These are phyloP conservation scores for Pelecanus crispus DNA, from an alignment of 2,113 vertebrate species.

Conservation along the genomic window DNA sequence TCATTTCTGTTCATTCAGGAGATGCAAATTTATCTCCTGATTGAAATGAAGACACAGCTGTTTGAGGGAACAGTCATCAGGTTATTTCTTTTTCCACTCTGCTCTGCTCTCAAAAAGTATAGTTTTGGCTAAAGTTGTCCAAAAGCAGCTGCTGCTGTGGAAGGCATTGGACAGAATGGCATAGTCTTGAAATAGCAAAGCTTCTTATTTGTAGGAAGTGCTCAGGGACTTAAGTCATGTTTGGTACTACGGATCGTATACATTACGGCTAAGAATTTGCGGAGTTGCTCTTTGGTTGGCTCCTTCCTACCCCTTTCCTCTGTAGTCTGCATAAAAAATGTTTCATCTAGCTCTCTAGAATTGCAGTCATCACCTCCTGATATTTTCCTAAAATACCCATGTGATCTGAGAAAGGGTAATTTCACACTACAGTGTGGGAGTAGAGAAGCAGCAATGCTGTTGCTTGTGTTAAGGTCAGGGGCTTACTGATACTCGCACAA, in stretches of 20 bases:
- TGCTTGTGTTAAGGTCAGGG: neutral
- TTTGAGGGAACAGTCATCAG: neutral
- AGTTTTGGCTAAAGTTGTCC: neutral
- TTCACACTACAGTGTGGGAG: neutral
- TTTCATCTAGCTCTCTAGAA: neutral
- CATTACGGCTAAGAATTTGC: too few relatives aligned
- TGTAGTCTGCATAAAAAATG: neutral
- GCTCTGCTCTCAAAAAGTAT: neutral
- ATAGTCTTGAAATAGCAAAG: neutral
- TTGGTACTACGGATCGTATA: neutral
- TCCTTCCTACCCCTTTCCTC: neutral
- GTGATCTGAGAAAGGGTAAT: neutral
- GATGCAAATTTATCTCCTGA: neutral
- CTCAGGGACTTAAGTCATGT: neutral
- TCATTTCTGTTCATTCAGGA: neutral
- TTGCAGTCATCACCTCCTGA: neutral
- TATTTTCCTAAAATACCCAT: neutral
- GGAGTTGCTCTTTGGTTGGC: neutral
- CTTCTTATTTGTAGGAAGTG: neutral
- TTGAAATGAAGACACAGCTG: neutral
- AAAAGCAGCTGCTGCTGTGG: neutral
- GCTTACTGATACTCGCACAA: rapidly evolving
- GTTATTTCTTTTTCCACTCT: neutral
- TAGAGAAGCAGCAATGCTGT: neutral
- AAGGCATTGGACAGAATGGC: neutral